A percentile compares a stretch with the other conserved stretches of the same genome.
phyloP scores from a whole-genome alignment of 2,888 invertebrate genomes.

The Anthophora plumipes region DNA sequence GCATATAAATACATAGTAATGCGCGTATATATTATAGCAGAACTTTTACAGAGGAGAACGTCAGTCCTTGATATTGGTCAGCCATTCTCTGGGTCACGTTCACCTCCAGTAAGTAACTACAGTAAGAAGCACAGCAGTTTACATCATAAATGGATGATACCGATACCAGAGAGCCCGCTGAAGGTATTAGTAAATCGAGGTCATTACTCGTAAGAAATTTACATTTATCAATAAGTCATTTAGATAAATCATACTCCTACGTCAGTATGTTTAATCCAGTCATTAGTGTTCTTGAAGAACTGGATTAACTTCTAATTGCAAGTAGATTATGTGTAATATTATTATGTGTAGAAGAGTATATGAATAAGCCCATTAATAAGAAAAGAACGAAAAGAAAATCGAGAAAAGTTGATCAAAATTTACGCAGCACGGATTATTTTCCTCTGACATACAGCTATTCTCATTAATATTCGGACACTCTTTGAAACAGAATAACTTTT shows the following conservation, averaged over 20 bases:
- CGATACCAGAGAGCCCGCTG: neutral
- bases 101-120: slow-evolving; percentile 11
- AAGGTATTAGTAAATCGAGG: slow-evolving; percentile 29
- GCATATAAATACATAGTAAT: no score
- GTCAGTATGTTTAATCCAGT: neutral
- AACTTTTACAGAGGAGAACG: slow-evolving; percentile 29
- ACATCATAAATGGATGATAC: neutral
- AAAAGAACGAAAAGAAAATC: neutral
- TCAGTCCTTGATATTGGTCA: slow-evolving; percentile 28
- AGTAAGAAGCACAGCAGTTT: slow-evolving; percentile 4
- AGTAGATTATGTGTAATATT: neutral
- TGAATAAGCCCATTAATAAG: neutral
- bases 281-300: neutral
- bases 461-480: no score
- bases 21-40: no score
- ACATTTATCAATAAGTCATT: neutral
- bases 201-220: slow-evolving; percentile 20
- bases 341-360: neutral
- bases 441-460: no score
- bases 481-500: no score
- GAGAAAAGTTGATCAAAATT: neutral
- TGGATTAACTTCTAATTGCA: neutral
- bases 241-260: neutral
- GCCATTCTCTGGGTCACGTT: slow-evolving; percentile 31
- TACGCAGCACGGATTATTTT: no score